phyloP scores from a whole-genome alignment of 2,888 invertebrate species.

The Entomobrya multifasciata region DNA sequence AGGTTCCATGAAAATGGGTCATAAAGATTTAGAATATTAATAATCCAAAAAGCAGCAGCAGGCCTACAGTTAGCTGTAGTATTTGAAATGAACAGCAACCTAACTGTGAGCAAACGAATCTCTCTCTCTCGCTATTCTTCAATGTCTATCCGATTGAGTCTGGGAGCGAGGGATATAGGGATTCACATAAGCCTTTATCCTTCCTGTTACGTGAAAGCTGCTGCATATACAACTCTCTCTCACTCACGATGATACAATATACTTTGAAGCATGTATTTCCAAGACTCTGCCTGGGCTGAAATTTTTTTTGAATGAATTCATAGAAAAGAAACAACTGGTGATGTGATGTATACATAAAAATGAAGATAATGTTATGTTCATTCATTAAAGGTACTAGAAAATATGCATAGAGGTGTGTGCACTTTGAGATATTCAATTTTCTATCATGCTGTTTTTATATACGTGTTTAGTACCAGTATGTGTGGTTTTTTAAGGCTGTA shows the following conservation, averaged over 20 bases:
- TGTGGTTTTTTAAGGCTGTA: slow-evolving; percentile 28
- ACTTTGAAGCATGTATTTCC: background rate
- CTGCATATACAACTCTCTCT: background rate
- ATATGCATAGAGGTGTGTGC: no score
- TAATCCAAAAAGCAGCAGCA: slow-evolving; percentile 60
- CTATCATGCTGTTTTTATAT: background rate
- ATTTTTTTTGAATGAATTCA: slow-evolving; percentile 5
- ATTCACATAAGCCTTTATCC: background rate
- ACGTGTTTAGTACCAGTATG: no score
- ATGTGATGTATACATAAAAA: no score
- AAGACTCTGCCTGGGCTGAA: background rate
- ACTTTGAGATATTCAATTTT: no score
- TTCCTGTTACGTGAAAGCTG: background rate
- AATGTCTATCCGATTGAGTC: slow-evolving; percentile 19
- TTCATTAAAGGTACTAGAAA: no score
- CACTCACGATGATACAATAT: background rate
- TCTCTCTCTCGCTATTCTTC: slow-evolving; percentile 16
- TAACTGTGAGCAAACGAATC: slow-evolving; percentile 17
- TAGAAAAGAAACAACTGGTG: no score
- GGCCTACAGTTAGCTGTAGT: background rate
- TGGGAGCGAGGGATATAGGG: background rate
- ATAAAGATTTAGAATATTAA: slow-evolving; percentile 73
- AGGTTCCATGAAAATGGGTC: slow-evolving; percentile 64
- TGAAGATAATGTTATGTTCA: no score
- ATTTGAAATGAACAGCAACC: background rate